Base-by-base conservation (phyloP, 2,797 vertebrate species). In the Psittacula echo region DNA sequence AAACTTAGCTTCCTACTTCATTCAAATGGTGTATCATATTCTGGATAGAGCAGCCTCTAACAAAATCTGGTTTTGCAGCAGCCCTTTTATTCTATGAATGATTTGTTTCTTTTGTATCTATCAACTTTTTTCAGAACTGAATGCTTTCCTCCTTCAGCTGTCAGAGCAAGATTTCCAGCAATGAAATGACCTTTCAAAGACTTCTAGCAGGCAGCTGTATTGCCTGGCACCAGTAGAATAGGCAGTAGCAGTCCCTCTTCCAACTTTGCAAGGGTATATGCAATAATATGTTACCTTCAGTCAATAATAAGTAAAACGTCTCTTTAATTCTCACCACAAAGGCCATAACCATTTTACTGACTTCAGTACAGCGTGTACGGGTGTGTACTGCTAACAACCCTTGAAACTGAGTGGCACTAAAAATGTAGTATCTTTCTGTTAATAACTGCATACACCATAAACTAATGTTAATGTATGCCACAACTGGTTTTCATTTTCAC, bases 71-170 rank as follows among this genome's bases (percentile, higher is more conserved):
- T 65, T 84, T 94, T 86, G 64, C 7, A 4, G 37, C n/a, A 88
- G 42, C 74, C 51, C 32, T 96, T 60, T 76, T 90, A 54, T 85
- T 89, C 51, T 53, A 0, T 76, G 48, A 92, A 61, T 95, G 67
- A 96, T 90, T 81, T 94, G 67, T 95, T 94, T 96, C 81, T 95
- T 45, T 87, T 94, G 64, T 95, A 87, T 95, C 80, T 97, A 76
- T 90, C 64, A 92, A 67, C 93, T 82, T 95, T 89, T 95, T 97
- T 80, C 95, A 96, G 95, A 96, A 89, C 84, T 78, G 90, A 96
- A 56, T 89, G 61, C 77, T 95, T 96, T 93, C 84, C 67, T 95
- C 66, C 91, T 96, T 72, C 92, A 95, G 78, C 94, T 94, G 83
- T 92, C 77, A 89, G 90, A 93, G 72, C 94, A 97, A 95, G 95